Conservation (phyloP, 2,113 vertebrate genomes). For the Engraulis encrasicolus region DNA sequence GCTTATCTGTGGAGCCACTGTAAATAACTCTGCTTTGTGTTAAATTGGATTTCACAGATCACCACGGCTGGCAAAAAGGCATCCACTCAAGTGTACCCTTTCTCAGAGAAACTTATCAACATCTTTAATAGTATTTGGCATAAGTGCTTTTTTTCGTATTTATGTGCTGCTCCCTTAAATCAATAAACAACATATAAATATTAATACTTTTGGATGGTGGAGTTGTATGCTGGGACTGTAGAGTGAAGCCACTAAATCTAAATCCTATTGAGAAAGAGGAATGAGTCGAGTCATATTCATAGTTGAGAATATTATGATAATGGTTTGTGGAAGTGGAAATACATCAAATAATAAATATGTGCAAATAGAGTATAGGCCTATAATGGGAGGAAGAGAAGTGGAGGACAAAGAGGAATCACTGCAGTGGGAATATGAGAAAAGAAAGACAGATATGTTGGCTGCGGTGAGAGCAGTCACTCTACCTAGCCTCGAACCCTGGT, state of each 20-base stretch:
- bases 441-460: neutral
- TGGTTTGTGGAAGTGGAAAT: conserved; percentile 14
- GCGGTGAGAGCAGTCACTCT: no score
- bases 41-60: conserved; percentile 66
- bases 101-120: conserved; percentile 64
- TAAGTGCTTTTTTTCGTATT: conserved; percentile 57
- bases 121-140: conserved; percentile 62
- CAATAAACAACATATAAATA: conserved; percentile 67
- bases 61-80: conserved; percentile 57
- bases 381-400: neutral
- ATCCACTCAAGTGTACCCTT: conserved; percentile 61
- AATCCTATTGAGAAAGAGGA: conserved; percentile 55
- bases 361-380: neutral
- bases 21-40: conserved; percentile 63
- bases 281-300: conserved; percentile 54
- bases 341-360: neutral
- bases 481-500: no score
- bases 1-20: conserved; percentile 59
- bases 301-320: conserved; percentile 63
- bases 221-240: conserved; percentile 54
- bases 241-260: conserved; percentile 54
- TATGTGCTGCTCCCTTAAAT: conserved; percentile 55
- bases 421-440: neutral
- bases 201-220: conserved; percentile 63
- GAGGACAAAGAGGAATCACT: neutral